Evolutionary conservation across 2,888 invertebrate species (phyloP), one percentile per base, ranked within the genome.

Genomic region (Eilema sororculum): DNA sequence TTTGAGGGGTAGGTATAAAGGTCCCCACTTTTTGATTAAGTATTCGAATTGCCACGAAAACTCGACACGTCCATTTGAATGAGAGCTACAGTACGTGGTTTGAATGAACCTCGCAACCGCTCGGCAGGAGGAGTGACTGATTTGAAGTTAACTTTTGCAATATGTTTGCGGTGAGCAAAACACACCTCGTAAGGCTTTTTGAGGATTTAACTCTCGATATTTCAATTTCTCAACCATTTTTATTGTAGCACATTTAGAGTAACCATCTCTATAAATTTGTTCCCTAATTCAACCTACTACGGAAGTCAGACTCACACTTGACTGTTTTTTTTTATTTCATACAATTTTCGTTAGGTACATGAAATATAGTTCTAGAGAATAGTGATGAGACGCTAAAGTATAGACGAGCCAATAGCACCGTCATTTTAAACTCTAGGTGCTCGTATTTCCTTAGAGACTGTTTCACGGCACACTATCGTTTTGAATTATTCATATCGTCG

Each of bases 401-500:
- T 77, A 81, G 68, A 73, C 71, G 74, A 78, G 63, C 81, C 84
- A 83, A 86, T 80, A 84, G 81, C 85, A 80, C 78, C 86, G 86
- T 89, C 90, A 90, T 91, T 92, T 92, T 91, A 89, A 90, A 90
- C 89, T 89, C 86, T 88, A 90, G 90, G 84, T 86, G 87, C 86
- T 87, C 88, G 89, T 89, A 90, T 90, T 91, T 87, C 91, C 92
- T 93, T 93, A 93, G 93, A 91, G 90, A 88, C 89, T 91, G 85
- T 91, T 91, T 91, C 89, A 85, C 89, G 86, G 90, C 88, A 87
- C 89, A 87, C 88, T 88, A 87, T 87, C 73, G 73, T 83, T 85
- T 84, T 93, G 93, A 92, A 93, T 94, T 91, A 93, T 93, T 93
- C 92, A 93, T 93, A 87, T 81, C 85, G 84, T 84, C 85, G 82